These are phyloP conservation scores for Cephalophus harveyi DNA, from an alignment of 2,113 vertebrate genomes.

Conservation along the genomic window DNA sequence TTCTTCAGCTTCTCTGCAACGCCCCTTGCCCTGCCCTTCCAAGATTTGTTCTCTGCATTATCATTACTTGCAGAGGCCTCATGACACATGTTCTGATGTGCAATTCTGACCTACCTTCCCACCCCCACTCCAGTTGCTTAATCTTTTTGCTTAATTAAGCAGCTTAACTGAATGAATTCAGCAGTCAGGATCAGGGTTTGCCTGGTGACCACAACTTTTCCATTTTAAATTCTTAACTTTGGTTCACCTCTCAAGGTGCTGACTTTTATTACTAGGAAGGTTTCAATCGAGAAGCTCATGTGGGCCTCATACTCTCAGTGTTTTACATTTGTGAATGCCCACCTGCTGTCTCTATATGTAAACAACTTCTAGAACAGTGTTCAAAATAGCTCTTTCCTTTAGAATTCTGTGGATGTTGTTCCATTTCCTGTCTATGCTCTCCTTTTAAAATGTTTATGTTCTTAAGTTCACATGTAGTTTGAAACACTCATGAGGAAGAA, in stretches of 20 bases:
- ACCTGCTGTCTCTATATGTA: not conserved
- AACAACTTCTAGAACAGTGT: not conserved
- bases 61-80: not conserved
- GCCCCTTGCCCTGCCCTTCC: not conserved
- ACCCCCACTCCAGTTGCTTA: not conserved
- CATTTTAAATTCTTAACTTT: not conserved
- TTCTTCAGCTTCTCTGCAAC: not conserved
- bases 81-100: accelerated
- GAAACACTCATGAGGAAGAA: not conserved
- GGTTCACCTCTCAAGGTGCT: not conserved
- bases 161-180: not conserved
- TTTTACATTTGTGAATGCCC: not conserved
- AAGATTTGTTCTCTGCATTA: not conserved
- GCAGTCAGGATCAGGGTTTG: not conserved
- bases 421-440: not conserved
- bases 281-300: not conserved
- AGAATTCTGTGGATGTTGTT: not conserved
- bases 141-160: not conserved
- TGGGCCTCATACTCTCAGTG: not conserved
- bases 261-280: not conserved
- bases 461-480: not conserved
- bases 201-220: not conserved
- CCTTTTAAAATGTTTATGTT: not conserved
- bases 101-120: not conserved
- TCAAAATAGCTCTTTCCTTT: not conserved